Conservation (phyloP, 2,888 invertebrate species). For the Papilio protenor region DNA sequence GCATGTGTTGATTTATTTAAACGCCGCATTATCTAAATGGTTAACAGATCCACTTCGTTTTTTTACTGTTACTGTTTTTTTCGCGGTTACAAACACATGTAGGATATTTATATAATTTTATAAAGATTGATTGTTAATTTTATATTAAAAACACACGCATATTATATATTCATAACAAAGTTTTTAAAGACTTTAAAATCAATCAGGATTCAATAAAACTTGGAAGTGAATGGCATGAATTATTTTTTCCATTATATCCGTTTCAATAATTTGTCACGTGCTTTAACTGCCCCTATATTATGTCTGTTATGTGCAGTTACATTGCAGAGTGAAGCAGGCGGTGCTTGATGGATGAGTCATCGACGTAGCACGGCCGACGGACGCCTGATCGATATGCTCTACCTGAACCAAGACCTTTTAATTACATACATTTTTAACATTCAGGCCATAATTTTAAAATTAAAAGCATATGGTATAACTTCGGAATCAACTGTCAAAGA, state of each 20-base stretch:
- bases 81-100: slow-evolving; percentile 10
- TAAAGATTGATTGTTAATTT: neutral
- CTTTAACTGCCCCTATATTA: neutral
- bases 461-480: neutral
- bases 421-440: neutral
- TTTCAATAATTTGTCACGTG: neutral
- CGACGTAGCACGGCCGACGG: neutral
- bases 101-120: neutral
- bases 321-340: neutral
- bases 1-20: slow-evolving; percentile 15
- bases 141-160: neutral
- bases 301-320: neutral
- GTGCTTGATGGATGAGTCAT: slow-evolving; percentile 28
- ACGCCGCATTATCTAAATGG: neutral
- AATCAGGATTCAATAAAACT: neutral
- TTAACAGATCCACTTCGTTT: neutral
- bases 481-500: too few relatives aligned
- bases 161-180: too few relatives aligned
- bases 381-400: neutral
- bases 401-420: slow-evolving; percentile 13
- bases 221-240: neutral
- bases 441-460: neutral
- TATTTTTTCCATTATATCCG: neutral
- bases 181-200: neutral
- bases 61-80: neutral